These are phyloP conservation scores for Pseudolaguvia tuberculata DNA, from an alignment of 2,113 vertebrate species.

Conservation along the genomic window DNA sequence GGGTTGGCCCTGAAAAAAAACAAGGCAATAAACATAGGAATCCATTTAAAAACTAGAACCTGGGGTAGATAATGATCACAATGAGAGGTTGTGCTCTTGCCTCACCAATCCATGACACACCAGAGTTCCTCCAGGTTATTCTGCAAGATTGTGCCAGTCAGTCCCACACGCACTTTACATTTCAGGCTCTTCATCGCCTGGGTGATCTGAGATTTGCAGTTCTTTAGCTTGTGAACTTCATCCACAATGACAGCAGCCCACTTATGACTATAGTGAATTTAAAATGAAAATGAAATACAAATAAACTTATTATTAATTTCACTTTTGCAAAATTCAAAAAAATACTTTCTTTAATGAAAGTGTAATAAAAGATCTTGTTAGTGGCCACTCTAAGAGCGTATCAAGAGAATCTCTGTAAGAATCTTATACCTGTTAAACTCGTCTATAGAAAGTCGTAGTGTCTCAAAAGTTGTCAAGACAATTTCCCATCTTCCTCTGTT, in stretches of 20 bases:
- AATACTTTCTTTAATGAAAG: not conserved
- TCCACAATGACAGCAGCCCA: slow-evolving; percentile 93
- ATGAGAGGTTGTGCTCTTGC: not conserved
- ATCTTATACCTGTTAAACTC: slow-evolving; percentile 82
- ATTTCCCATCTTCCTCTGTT: slow-evolving; percentile 84
- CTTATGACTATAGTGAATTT: slow-evolving; percentile 66
- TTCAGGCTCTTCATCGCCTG: slow-evolving; percentile 84
- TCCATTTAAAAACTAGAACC: not conserved
- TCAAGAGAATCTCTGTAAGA: not conserved
- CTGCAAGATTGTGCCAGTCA: slow-evolving; percentile 94
- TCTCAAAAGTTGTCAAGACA: slow-evolving; percentile 89
- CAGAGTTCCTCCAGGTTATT: slow-evolving; percentile 95
- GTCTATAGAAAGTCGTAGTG: slow-evolving; percentile 80
- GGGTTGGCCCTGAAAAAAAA: slow-evolving; percentile 79
- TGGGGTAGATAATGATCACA: not conserved
- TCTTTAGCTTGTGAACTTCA: slow-evolving; percentile 94
- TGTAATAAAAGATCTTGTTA: too few species aligned
- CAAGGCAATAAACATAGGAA: slow-evolving; percentile 6
- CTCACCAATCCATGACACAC: slow-evolving; percentile 96
- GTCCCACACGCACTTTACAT: slow-evolving; percentile 83
- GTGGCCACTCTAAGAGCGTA: not conserved
- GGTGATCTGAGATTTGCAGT: slow-evolving; percentile 87
- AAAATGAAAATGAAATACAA: not conserved
- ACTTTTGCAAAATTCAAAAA: not conserved
- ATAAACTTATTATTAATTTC: not conserved